Base-by-base conservation (phyloP, 2,888 invertebrate genomes). In the Synanthedon andrenaeformis region DNA sequence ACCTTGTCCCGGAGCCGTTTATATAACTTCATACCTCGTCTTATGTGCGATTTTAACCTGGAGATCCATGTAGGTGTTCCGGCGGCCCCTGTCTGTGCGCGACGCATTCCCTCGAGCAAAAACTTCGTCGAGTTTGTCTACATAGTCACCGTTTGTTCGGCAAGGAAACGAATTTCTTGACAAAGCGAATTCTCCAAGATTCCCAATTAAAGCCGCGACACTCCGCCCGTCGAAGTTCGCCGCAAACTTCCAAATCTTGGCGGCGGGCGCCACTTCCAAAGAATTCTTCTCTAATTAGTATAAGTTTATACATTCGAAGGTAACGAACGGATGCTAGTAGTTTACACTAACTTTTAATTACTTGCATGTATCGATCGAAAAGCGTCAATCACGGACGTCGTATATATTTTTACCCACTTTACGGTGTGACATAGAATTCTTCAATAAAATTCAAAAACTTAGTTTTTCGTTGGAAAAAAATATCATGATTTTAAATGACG, bases 151-250 rank as follows among this genome's bases (percentile, higher is more conserved):
- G 74, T 79, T 79, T 75, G 74, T 74, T 71, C 72, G 54, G 58
- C 54, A 58, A 59, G 60, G 60, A 62, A 66, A 66, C 70, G 71
- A 81, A 79, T 79, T 79, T 79, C 72, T 69, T 71, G 75, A 79
- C 79, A 77, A 80, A 82, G 76, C 76, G 77, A 82, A 84, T 83
- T 81, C 81, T 72, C 69, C 68, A 77, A 82, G 79, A 82, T 82
- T 85, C 80, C 76, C 83, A 86, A 86, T 86, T 85, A 86, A 84
- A 80, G 73, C 79, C 72, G 81, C 75, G 81, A 82, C 82, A 79
- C 76, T 78, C 69, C 58, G 62, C 62, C 69, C 73, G 77, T 70
- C 75, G 72, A 82, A 84, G 70, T 83, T 82, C 62, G 67, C 64
- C 56, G 59, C 59, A 61, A 61, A 82, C 74, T 84, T 81, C 78